phyloP scores from a whole-genome alignment of 2,113 vertebrate genomes.

The Sarotherodon lohbergeri region DNA sequence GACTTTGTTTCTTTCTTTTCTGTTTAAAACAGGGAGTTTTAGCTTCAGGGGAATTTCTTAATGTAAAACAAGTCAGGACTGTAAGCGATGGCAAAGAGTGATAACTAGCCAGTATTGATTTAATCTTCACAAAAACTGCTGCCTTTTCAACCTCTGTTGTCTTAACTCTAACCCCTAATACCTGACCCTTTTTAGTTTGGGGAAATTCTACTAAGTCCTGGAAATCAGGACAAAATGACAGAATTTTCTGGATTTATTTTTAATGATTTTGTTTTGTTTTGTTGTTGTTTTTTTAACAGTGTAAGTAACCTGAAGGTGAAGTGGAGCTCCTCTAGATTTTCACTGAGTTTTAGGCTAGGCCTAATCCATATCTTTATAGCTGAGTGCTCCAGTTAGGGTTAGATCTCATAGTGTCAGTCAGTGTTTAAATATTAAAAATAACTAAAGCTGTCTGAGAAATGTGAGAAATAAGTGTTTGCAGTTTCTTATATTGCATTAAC shows the following conservation, averaged over 20 bases:
- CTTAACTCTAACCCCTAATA: neutral
- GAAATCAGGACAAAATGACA: neutral
- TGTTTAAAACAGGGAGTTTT: neutral
- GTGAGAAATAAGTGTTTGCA: neutral
- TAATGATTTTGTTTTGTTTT: neutral
- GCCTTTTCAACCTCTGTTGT: neutral
- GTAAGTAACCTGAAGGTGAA: neutral
- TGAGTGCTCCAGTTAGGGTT: rapidly evolving
- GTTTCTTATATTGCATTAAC: neutral
- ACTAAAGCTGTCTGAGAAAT: neutral
- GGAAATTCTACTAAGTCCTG: neutral
- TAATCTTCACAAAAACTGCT: neutral
- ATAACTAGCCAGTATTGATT: neutral
- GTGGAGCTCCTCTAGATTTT: neutral
- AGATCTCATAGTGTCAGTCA: neutral
- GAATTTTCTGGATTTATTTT: neutral
- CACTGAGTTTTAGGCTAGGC: neutral
- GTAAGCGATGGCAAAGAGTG: neutral
- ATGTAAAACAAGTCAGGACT: neutral
- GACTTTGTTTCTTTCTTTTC: neutral
- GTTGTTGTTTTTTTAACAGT: neutral
- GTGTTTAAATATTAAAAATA: neutral
- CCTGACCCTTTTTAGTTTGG: neutral
- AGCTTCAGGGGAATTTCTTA: neutral
- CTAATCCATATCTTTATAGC: neutral